A percentile compares a stretch with the other conserved stretches of the same genome.
These are phyloP conservation scores for Hydractinia echinata DNA, from an alignment of 30 jellyfish, hydroid and myxozoan species.

Conservation along the genomic window DNA sequence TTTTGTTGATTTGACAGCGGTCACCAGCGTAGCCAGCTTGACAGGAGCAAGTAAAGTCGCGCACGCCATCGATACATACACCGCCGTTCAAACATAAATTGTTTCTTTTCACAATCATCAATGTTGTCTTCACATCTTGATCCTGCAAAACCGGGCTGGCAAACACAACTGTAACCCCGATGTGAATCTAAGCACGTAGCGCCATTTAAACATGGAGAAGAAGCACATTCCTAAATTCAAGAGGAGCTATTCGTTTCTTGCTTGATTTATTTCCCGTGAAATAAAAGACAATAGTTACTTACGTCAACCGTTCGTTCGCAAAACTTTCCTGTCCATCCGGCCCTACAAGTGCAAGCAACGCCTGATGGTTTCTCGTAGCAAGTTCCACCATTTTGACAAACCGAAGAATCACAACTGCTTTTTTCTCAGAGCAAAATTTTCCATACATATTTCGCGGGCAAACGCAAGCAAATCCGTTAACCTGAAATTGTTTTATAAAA, in stretches of 20 bases:
- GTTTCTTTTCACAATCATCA: constrained; percentile 80
- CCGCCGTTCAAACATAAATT: constrained; percentile 76
- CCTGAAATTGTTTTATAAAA: constrained; percentile 43
- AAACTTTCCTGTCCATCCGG: constrained; percentile 80
- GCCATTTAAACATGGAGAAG: constrained; percentile 75
- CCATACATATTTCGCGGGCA: constrained; percentile 79
- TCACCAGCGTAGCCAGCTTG: constrained; percentile 39
- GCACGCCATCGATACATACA: constrained; percentile 81
- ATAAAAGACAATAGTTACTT: constrained; percentile 20
- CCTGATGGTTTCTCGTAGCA: constrained; percentile 94
- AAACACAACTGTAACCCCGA: constrained; percentile 78
- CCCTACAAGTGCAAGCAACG: constrained; percentile 72
- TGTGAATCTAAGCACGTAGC: constrained; percentile 81
- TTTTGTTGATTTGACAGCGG: constrained; percentile 70
- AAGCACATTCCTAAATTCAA: constrained; percentile 77
- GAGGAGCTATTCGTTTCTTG: background rate
- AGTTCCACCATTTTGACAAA: constrained; percentile 80
- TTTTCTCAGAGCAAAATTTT: constrained; percentile 68
- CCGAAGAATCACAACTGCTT: constrained; percentile 46
- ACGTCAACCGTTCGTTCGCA: constrained; percentile 86
- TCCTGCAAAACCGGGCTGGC: constrained; percentile 80
- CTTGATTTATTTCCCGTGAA: too few relatives aligned
- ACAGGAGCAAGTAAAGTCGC: constrained; percentile 70
- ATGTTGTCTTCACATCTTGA: constrained; percentile 58
- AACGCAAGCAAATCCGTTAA: constrained; percentile 65